Conservation (phyloP, 2,888 invertebrate genomes). For the Drosophila affinis region DNA sequence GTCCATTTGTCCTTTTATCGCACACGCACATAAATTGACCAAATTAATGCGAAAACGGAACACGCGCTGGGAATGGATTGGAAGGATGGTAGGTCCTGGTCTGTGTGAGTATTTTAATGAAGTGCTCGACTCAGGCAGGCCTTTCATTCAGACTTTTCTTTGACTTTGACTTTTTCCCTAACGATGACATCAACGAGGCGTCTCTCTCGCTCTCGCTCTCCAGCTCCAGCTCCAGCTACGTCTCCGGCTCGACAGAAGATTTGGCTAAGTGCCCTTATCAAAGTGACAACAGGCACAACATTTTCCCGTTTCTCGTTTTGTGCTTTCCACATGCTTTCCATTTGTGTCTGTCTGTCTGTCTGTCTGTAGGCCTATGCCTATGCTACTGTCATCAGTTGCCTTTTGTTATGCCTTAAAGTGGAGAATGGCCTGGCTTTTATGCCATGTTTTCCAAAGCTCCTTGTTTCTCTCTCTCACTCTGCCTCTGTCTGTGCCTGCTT, state of each 20-base stretch:
- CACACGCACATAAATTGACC: conserved; percentile 65
- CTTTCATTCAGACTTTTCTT: conserved; percentile 29
- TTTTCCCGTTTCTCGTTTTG: conserved; percentile 40
- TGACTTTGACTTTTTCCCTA: conserved; percentile 51
- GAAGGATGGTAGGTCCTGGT: conserved; percentile 15
- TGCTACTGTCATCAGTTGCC: not conserved
- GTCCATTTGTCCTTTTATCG: conserved; percentile 42
- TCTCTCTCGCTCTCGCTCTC: conserved; percentile 26
- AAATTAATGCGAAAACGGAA: conserved; percentile 67
- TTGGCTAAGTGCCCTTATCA: conserved; percentile 77
- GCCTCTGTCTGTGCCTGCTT: conserved; percentile 5
- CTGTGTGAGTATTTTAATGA: conserved; percentile 54
- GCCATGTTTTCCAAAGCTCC: not conserved
- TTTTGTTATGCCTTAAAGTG: conserved; percentile 22
- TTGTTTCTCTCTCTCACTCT: not conserved
- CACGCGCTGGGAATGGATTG: conserved; percentile 48
- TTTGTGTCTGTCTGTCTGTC: not conserved
- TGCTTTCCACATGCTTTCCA: conserved; percentile 25
- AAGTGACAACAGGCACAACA: conserved; percentile 73
- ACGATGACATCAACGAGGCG: conserved; percentile 49
- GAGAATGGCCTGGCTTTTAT: conserved; percentile 7
- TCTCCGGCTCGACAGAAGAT: conserved; percentile 40
- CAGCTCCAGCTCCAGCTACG: not conserved
- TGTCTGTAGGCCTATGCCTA: conserved; percentile 6
- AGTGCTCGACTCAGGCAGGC: conserved; percentile 42